Conservation (phyloP, 2,888 invertebrate genomes). For the Anthophora plumipes region DNA sequence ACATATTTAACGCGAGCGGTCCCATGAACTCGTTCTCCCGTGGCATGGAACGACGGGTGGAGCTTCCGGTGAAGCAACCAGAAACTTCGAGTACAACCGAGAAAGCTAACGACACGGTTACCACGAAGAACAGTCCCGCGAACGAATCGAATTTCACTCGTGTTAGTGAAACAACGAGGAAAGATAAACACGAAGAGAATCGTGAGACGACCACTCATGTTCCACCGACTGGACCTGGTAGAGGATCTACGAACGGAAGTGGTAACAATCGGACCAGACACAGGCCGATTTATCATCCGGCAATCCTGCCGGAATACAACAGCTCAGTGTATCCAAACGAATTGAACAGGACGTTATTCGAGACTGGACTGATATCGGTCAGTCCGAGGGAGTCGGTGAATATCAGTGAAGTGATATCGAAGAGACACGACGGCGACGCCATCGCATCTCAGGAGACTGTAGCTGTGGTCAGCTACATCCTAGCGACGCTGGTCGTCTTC, state of each 20-base stretch:
- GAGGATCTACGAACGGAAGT: constrained; percentile 51
- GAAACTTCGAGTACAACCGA: constrained; percentile 74
- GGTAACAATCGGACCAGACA: constrained; percentile 70
- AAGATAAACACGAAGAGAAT: constrained; percentile 67
- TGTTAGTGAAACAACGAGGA: constrained; percentile 54
- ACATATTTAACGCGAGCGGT: constrained; percentile 79
- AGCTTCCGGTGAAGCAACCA: constrained; percentile 72
- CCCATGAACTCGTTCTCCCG: constrained; percentile 45
- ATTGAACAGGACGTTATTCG: constrained; percentile 76
- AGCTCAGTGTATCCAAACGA: constrained; percentile 71
- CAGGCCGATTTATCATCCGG: constrained; percentile 73
- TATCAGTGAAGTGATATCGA: constrained; percentile 82
- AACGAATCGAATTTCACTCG: constrained; percentile 55
- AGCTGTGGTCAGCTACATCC: constrained; percentile 83
- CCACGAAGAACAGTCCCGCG: constrained; percentile 36
- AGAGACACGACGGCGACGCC: constrained; percentile 81
- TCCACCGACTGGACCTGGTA: constrained; percentile 45
- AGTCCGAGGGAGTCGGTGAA: constrained; percentile 78
- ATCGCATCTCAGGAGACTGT: constrained; percentile 82
- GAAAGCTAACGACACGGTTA: constrained; percentile 35
- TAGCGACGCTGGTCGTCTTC: constrained; percentile 84
- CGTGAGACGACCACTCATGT: constrained; percentile 53
- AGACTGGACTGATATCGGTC: constrained; percentile 75
- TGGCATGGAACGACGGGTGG: constrained; percentile 38
- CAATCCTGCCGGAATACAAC: constrained; percentile 75